Evolutionary conservation across 1,140 invertebrate species (phyloP).

Genomic region (Ooceraea biroi): DNA sequence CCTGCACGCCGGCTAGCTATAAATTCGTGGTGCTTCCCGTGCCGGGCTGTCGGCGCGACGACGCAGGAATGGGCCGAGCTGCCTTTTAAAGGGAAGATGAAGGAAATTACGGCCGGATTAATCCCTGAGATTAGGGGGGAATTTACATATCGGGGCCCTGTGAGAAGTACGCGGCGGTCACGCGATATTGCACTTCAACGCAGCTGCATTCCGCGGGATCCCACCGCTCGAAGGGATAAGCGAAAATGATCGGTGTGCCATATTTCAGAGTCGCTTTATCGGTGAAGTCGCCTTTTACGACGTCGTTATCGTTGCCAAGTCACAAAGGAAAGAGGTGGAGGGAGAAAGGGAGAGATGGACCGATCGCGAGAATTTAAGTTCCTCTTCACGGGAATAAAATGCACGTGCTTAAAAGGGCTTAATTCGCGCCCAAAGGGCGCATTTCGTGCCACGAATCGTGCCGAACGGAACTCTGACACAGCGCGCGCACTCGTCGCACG

Average conservation of each 20-base stretch:
- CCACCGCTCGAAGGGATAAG: constrained; percentile 5
- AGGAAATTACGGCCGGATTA: constrained; percentile 44
- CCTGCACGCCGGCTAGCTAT: neutral
- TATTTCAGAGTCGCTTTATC: constrained; percentile 45
- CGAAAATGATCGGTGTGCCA: constrained; percentile 40
- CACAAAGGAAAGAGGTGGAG: neutral
- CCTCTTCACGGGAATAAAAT: neutral
- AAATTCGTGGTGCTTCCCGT: neutral
- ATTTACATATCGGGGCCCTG: constrained; percentile 33
- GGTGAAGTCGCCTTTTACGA: constrained; percentile 21
- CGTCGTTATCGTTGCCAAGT: constrained; percentile 18
- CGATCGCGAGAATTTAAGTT: neutral
- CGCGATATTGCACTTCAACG: constrained; percentile 47
- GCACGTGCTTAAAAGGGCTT: constrained; percentile 24
- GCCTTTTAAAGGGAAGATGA: constrained; percentile 22
- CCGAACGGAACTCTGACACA: constrained; percentile 12
- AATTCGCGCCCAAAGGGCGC: constrained; percentile 17
- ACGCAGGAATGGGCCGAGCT: neutral
- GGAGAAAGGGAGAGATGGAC: neutral
- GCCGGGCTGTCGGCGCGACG: neutral
- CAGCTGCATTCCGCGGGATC: constrained; percentile 29
- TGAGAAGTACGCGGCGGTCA: constrained; percentile 30
- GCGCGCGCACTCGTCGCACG: constrained; percentile 47
- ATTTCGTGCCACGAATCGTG: constrained; percentile 3
- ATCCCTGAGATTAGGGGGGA: constrained; percentile 29